phyloP scores from a whole-genome alignment of 2,888 invertebrate genomes.

The Drosophila silvestris region DNA sequence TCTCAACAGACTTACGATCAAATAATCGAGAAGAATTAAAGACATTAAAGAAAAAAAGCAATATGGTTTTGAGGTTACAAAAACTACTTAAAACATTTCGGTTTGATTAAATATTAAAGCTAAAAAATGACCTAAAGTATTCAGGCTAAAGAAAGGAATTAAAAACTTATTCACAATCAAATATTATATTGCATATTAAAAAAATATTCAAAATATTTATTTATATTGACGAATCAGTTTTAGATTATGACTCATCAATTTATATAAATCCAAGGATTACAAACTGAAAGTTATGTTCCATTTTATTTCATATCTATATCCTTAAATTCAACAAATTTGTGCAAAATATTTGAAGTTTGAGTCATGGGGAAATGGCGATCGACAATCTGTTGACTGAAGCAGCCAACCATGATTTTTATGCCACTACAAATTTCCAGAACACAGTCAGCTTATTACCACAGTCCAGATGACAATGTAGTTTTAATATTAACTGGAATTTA shows the following conservation, averaged over 20 bases:
- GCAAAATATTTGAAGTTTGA: slow-evolving; percentile 46
- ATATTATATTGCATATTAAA: background rate
- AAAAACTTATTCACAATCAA: background rate
- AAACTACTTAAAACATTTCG: background rate
- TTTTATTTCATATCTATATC: background rate
- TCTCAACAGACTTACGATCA: background rate
- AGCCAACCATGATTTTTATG: slow-evolving; percentile 40
- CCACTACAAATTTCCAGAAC: slow-evolving; percentile 2
- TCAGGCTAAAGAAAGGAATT: background rate
- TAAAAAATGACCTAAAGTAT: background rate
- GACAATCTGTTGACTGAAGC: slow-evolving; percentile 27
- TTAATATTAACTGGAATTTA: slow-evolving; percentile 6
- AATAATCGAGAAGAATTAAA: too few species aligned
- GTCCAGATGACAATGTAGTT: background rate
- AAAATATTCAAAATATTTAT: background rate
- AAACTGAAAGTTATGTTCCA: background rate
- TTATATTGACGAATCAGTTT: background rate
- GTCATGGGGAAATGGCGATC: slow-evolving; percentile 41
- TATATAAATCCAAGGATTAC: background rate
- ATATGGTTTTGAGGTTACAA: background rate
- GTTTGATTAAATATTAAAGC: background rate
- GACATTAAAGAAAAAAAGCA: background rate
- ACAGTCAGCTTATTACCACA: background rate
- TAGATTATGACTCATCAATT: background rate
- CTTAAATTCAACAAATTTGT: background rate